phyloP scores from a whole-genome alignment of 2,797 vertebrate species.

The Lerista edwardsae region DNA sequence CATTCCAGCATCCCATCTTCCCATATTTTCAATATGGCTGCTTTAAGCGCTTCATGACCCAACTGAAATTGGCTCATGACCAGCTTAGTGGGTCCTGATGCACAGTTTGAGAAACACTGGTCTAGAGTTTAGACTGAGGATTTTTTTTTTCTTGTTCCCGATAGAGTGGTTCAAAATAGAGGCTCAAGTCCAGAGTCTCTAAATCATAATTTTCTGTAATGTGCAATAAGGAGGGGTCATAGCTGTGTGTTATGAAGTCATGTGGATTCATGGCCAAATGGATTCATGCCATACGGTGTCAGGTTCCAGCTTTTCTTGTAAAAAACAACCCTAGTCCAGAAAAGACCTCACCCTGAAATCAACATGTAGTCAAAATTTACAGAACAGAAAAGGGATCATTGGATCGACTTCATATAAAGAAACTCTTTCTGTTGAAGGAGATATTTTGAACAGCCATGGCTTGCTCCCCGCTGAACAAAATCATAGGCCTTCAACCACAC shows the following conservation, averaged over 20 bases:
- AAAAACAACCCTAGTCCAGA: not conserved
- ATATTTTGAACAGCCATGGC: slow-evolving; percentile 1
- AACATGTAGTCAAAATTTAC: not conserved
- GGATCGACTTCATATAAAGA: not conserved
- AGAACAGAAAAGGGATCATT: not conserved
- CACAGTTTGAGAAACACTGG: too few species aligned
- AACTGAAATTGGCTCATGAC: too few species aligned
- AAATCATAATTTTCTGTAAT: not conserved
- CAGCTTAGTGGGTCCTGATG: too few species aligned
- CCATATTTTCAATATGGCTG: too few species aligned
- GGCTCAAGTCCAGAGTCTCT: not conserved
- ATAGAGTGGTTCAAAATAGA: too few species aligned
- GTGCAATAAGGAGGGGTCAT: not conserved
- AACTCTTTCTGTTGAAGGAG: not conserved
- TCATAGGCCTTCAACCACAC: not conserved
- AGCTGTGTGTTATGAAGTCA: not conserved
- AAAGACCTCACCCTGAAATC: not conserved
- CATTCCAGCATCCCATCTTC: too few species aligned
- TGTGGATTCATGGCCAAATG: too few species aligned
- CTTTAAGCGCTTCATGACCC: too few species aligned
- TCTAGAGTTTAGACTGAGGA: not conserved
- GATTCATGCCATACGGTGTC: not conserved
- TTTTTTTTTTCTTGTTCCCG: not conserved
- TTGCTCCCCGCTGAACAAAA: not conserved
- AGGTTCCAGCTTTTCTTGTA: not conserved